Evolutionary conservation across 2,113 vertebrate species (phyloP).

Genomic region (Malurus melanocephalus): DNA sequence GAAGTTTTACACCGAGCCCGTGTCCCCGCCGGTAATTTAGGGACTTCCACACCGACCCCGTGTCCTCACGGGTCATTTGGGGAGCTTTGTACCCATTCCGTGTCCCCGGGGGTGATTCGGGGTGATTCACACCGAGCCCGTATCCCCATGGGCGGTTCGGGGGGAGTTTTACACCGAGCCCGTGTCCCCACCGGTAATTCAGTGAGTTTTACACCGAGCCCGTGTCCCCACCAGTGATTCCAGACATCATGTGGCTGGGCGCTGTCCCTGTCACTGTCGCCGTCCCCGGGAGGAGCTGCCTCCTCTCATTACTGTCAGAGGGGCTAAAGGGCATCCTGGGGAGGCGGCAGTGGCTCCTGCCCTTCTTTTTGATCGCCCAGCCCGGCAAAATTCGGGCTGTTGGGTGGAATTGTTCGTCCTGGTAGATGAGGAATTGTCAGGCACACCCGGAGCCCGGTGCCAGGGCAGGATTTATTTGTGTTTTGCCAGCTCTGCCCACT

Average conservation of each 20-base stretch:
- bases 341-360: neutral
- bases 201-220: too few relatives aligned
- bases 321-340: neutral
- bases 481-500: neutral
- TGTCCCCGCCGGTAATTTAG: too few relatives aligned
- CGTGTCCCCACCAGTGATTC: neutral
- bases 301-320: constrained; percentile 19
- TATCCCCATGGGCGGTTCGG: too few relatives aligned
- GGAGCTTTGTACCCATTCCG: too few relatives aligned
- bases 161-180: too few relatives aligned
- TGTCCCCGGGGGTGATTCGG: too few relatives aligned
- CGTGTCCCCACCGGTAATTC: too few relatives aligned
- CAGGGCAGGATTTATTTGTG: neutral
- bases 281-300: neutral
- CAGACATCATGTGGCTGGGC: constrained; percentile 58
- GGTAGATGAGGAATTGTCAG: neutral
- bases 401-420: neutral
- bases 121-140: too few relatives aligned
- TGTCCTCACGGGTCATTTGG: too few relatives aligned
- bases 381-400: neutral
- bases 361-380: neutral
- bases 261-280: neutral
- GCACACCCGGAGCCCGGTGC: neutral
- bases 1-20: too few relatives aligned
- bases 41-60: too few relatives aligned